Percentiles rank a stretch among this genome's conserved stretches.
Evolutionary conservation across 2,113 vertebrate species (phyloP).

Genomic region (Pomatostomus ruficeps): DNA sequence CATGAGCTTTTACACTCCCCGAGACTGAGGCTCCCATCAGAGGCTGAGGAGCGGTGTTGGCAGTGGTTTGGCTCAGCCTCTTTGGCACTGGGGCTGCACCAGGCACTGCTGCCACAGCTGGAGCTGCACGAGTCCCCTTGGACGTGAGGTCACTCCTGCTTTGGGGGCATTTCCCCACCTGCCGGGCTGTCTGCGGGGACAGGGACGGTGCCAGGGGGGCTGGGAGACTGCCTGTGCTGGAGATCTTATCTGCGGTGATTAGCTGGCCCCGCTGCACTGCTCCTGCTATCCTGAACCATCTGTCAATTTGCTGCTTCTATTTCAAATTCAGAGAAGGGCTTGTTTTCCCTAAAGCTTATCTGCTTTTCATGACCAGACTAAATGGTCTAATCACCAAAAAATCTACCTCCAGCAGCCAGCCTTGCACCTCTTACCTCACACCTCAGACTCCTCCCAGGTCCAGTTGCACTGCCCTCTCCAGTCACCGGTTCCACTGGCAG

Average conservation of each 20-base stretch:
- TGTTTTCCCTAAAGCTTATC: constrained; percentile 45
- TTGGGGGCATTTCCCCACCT: not conserved
- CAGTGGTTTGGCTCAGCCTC: not conserved
- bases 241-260: constrained; percentile 46
- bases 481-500: not conserved
- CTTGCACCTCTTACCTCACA: not conserved
- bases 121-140: not conserved
- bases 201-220: not conserved
- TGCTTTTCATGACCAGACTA: not conserved
- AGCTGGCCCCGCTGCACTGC: not conserved
- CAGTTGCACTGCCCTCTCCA: not conserved
- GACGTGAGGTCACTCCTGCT: not conserved
- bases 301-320: constrained; percentile 28
- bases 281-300: not conserved
- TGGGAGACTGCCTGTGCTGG: not conserved
- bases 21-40: not conserved
- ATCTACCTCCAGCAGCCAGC: not conserved
- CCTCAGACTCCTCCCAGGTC: not conserved
- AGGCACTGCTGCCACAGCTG: not conserved
- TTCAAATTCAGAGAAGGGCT: constrained; percentile 31
- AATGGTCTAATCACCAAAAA: not conserved
- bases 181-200: not conserved
- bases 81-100: not conserved
- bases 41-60: not conserved
- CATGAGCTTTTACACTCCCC: not conserved